These are phyloP conservation scores for Drosophila setosimentum DNA, from an alignment of 2,888 invertebrate species.

Conservation along the genomic window DNA sequence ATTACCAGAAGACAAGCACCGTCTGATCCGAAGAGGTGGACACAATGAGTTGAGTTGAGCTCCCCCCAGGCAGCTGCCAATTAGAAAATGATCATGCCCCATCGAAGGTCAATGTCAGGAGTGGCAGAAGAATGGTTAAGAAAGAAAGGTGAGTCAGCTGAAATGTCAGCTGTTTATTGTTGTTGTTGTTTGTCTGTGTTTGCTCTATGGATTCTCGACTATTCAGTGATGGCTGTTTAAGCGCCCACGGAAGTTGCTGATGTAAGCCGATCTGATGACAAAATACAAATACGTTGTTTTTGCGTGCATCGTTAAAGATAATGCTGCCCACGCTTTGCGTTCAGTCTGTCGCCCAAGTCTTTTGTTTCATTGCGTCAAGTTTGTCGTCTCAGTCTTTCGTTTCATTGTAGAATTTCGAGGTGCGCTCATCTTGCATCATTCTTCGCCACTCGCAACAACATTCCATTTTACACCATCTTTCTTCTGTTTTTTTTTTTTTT, in stretches of 20 bases:
- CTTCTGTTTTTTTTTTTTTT: neutral
- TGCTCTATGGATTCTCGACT: neutral
- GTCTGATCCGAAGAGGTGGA: slow-evolving; percentile 46
- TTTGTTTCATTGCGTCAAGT: slow-evolving; percentile 28
- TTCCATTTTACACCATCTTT: slow-evolving; percentile 40
- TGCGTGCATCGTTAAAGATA: slow-evolving; percentile 17
- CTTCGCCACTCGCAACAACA: slow-evolving; percentile 32
- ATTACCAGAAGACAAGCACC: slow-evolving; percentile 47
- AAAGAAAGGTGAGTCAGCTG: slow-evolving; percentile 51
- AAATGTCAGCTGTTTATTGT: slow-evolving; percentile 4
- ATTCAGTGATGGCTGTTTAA: slow-evolving; percentile 3
- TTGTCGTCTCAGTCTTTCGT: slow-evolving; percentile 61
- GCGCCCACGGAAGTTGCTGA: slow-evolving; percentile 42
- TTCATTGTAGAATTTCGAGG: slow-evolving; percentile 27
- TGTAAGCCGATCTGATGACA: slow-evolving; percentile 44
- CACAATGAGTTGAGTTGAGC: slow-evolving; percentile 19
- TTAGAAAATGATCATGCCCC: slow-evolving; percentile 72
- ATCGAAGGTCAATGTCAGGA: slow-evolving; percentile 69
- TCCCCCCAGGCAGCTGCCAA: slow-evolving; percentile 55
- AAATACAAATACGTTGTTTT: slow-evolving; percentile 2
- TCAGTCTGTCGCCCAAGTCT: neutral
- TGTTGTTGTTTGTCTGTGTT: neutral
- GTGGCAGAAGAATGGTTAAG: slow-evolving; percentile 11
- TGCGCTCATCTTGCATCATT: slow-evolving; percentile 41
- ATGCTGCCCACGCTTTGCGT: slow-evolving; percentile 39